Conservation (phyloP, 1,140 invertebrate species). For the Drosophila dunni region DNA sequence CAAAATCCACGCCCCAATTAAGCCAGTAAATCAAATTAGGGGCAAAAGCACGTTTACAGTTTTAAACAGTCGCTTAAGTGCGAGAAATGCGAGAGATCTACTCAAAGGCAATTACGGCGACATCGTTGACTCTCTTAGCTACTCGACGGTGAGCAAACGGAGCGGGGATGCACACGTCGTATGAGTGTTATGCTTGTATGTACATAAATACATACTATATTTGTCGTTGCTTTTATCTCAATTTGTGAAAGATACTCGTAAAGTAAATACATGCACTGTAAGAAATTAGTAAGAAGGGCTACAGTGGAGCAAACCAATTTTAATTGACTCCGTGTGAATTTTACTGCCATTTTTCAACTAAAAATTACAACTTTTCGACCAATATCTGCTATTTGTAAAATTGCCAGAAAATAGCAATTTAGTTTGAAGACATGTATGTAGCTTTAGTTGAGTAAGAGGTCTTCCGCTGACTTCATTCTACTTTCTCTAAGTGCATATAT, state of each 20-base stretch:
- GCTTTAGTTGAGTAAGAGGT: no score
- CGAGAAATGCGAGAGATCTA: conserved; percentile 28
- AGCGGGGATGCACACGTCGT: conserved; percentile 23
- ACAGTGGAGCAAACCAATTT: no score
- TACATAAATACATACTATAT: conserved; percentile 15
- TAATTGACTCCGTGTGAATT: no score
- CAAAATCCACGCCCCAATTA: conserved; percentile 63
- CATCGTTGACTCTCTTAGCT: conserved; percentile 22
- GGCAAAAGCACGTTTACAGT: conserved; percentile 71
- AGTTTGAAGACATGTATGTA: no score
- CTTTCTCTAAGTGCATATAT: conserved; percentile 1
- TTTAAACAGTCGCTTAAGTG: conserved; percentile 30
- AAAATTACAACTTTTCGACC: no score
- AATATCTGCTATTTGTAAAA: no score
- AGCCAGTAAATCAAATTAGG: conserved; percentile 69
- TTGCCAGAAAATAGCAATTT: no score
- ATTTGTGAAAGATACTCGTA: conserved; percentile 51
- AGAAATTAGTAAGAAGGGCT: no score
- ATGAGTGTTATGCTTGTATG: conserved; percentile 30
- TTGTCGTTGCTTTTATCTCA: conserved; percentile 60
- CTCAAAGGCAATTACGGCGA: conserved; percentile 54
- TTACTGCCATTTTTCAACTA: no score
- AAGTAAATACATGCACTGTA: not conserved
- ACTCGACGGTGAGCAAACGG: not conserved
- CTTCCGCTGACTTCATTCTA: no score